Evolutionary conservation across 2,888 invertebrate species (phyloP).

Genomic region (Trissoscelio sp.): DNA sequence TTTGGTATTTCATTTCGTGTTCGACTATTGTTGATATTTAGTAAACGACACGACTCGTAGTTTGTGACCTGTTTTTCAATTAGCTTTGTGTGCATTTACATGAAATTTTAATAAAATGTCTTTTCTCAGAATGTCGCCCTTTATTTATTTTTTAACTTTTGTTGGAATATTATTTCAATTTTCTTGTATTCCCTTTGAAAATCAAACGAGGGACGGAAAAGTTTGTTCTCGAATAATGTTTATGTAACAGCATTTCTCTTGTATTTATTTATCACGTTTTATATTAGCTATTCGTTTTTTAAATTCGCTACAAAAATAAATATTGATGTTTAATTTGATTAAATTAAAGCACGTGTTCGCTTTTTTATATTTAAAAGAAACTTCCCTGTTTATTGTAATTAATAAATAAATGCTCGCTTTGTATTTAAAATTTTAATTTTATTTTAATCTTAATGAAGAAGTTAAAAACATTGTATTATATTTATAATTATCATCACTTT

Average conservation of each 20-base stretch:
- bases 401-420: too few species aligned
- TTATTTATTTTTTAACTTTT: conserved; percentile 30
- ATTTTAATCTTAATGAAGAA: too few species aligned
- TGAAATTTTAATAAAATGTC: conserved; percentile 33
- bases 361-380: too few species aligned
- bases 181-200: conserved; percentile 29
- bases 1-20: conserved; percentile 10
- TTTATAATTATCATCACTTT: too few species aligned
- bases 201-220: conserved; percentile 12
- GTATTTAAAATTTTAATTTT: too few species aligned
- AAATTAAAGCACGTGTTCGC: too few species aligned
- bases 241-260: conserved; percentile 18
- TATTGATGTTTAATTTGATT: too few species aligned
- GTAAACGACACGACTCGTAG: not conserved
- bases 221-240: conserved; percentile 19
- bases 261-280: conserved; percentile 13
- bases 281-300: too few species aligned
- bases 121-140: conserved; percentile 11
- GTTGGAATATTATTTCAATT: conserved; percentile 39
- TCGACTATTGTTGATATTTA: conserved; percentile 33
- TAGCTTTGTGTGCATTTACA: conserved; percentile 33
- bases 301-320: too few species aligned
- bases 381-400: too few species aligned
- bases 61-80: conserved; percentile 34
- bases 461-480: too few species aligned